Evolutionary conservation across 37 sponge, comb jelly and placozoan species (phyloP).

Genomic region (Ephydatia muelleri): DNA sequence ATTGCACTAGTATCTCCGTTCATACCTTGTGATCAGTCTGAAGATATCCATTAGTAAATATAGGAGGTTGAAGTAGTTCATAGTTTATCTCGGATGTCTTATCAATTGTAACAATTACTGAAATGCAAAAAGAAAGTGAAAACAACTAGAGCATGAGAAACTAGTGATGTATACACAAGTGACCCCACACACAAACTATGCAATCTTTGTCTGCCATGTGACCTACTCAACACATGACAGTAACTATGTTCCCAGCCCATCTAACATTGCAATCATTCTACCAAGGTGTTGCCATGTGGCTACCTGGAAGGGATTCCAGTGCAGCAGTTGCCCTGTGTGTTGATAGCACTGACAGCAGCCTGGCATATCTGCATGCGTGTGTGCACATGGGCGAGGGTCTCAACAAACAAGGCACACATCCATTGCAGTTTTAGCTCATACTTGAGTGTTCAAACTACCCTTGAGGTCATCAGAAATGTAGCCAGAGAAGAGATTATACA

Average conservation of each 20-base stretch:
- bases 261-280: not conserved
- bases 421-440: not conserved
- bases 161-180: not conserved
- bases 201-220: no score
- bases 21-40: constrained; percentile 82
- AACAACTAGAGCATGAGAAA: not conserved
- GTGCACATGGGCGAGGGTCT: no score
- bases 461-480: constrained; percentile 72
- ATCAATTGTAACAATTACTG: constrained; percentile 62
- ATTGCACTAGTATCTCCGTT: not conserved
- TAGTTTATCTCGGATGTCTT: constrained; percentile 67
- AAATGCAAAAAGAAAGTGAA: not conserved
- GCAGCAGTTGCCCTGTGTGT: constrained; percentile 83
- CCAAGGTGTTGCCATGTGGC: not conserved
- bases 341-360: constrained; percentile 63
- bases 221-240: no score
- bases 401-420: no score
- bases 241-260: no score
- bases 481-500: constrained; percentile 83
- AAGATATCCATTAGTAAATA: constrained; percentile 57
- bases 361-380: constrained; percentile 23
- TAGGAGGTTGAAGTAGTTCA: constrained; percentile 54
- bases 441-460: constrained; percentile 64
- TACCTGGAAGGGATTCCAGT: constrained; percentile 86
- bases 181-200: no score